Evolutionary conservation across 2,113 vertebrate genomes (phyloP).

Genomic region (Paramormyrops kingsleyae): DNA sequence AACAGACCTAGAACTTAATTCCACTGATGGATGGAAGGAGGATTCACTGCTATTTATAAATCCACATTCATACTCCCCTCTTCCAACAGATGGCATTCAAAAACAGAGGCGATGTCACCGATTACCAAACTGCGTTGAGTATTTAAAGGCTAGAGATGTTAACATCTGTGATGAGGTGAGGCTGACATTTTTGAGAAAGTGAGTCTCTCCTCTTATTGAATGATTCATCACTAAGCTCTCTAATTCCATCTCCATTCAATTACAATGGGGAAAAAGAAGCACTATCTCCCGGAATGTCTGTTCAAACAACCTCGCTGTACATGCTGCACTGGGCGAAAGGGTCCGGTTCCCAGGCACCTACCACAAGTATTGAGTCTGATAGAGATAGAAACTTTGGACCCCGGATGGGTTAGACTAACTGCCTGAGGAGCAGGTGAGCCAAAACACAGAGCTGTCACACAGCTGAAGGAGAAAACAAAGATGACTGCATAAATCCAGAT

Average conservation of each 20-base stretch:
- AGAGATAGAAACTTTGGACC: neutral
- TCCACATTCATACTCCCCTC: neutral
- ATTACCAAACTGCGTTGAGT: neutral
- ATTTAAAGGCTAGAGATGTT: neutral
- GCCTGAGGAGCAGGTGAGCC: neutral
- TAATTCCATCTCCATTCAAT: neutral
- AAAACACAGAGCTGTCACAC: neutral
- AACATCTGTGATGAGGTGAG: neutral
- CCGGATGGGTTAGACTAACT: neutral
- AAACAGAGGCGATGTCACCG: neutral
- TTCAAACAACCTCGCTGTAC: neutral
- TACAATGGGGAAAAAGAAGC: neutral
- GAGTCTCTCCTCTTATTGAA: neutral
- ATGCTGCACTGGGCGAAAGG: neutral
- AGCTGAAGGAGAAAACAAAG: neutral
- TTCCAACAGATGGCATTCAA: neutral
- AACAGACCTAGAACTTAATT: neutral
- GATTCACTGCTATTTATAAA: neutral
- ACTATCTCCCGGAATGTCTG: neutral
- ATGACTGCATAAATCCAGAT: neutral
- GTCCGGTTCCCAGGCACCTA: neutral
- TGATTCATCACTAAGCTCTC: neutral
- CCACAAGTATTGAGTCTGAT: neutral
- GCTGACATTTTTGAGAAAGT: slow-evolving; percentile 14
- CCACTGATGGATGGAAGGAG: neutral